Evolutionary conservation across 2,888 invertebrate species (phyloP).

Genomic region (Chrysodeixis includens): DNA sequence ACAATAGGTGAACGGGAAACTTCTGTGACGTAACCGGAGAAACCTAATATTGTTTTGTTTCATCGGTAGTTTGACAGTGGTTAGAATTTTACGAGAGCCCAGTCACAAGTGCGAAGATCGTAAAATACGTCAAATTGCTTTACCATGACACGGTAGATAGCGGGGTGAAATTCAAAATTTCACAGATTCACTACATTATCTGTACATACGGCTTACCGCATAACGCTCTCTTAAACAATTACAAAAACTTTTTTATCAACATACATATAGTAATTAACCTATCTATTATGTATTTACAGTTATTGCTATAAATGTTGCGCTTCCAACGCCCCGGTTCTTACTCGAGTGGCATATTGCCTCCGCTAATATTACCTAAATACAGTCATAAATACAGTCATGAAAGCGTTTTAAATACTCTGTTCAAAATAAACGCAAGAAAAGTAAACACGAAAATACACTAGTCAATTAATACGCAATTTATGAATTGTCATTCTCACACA

Average conservation of each 20-base stretch:
- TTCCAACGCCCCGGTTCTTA: slow-evolving; percentile 82
- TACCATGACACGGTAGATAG: slow-evolving; percentile 76
- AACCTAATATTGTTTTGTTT: slow-evolving; percentile 62
- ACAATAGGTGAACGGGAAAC: slow-evolving; percentile 37
- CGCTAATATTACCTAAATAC: slow-evolving; percentile 76
- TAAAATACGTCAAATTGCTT: slow-evolving; percentile 69
- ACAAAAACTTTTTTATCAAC: slow-evolving; percentile 81
- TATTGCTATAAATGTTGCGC: slow-evolving; percentile 88
- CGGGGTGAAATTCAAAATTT: slow-evolving; percentile 86
- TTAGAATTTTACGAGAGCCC: slow-evolving; percentile 68
- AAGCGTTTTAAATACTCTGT: slow-evolving; percentile 67
- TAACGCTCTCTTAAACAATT: slow-evolving; percentile 89
- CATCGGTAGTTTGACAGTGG: slow-evolving; percentile 59
- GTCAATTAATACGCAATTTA: slow-evolving; percentile 1
- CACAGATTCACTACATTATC: slow-evolving; percentile 75
- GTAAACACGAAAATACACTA: slow-evolving; percentile 8
- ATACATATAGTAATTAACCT: slow-evolving; percentile 87
- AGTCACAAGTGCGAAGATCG: slow-evolving; percentile 71
- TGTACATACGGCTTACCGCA: slow-evolving; percentile 83
- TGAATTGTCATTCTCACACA: slow-evolving; percentile 29
- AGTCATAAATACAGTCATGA: slow-evolving; percentile 70
- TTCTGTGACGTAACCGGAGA: slow-evolving; percentile 35
- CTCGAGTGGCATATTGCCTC: slow-evolving; percentile 81
- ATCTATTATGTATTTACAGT: slow-evolving; percentile 87
- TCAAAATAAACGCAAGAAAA: slow-evolving; percentile 53